These are phyloP conservation scores for Polylopha cassiicola DNA, from an alignment of 2,888 invertebrate species.

Conservation along the genomic window DNA sequence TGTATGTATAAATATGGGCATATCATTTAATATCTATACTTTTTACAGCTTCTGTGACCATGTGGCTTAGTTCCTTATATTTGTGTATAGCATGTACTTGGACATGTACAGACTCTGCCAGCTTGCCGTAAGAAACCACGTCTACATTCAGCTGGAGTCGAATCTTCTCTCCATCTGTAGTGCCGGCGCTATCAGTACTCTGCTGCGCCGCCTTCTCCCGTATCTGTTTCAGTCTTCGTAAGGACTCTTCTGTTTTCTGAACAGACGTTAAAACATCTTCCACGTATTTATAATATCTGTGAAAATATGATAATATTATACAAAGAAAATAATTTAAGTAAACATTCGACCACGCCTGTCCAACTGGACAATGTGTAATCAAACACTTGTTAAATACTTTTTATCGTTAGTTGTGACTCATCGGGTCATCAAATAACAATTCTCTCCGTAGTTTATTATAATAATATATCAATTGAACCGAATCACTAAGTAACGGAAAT, in stretches of 20 bases:
- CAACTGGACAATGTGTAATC: no score
- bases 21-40: slow-evolving; percentile 76
- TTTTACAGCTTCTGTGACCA: slow-evolving; percentile 80
- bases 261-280: slow-evolving; percentile 94
- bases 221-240: slow-evolving; percentile 91
- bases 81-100: slow-evolving; percentile 76
- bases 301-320: no score
- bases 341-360: no score
- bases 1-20: slow-evolving; percentile 49
- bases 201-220: slow-evolving; percentile 76
- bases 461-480: no score
- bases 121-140: slow-evolving; percentile 84
- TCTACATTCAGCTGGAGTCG: slow-evolving; percentile 92
- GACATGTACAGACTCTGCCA: slow-evolving; percentile 76
- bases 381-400: no score
- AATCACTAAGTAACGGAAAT: no score
- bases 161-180: slow-evolving; percentile 96
- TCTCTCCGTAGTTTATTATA: no score
- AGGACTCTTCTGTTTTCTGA: slow-evolving; percentile 95
- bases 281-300: slow-evolving; percentile 85
- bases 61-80: slow-evolving; percentile 76
- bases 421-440: no score
- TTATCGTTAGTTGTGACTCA: no score
- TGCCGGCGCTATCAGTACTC: slow-evolving; percentile 74
- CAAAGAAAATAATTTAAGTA: no score